A percentile compares a stretch with the other conserved stretches of the same genome.
Evolutionary conservation across 2,797 vertebrate genomes (phyloP).

Genomic region (Macrochelys suwanniensis): DNA sequence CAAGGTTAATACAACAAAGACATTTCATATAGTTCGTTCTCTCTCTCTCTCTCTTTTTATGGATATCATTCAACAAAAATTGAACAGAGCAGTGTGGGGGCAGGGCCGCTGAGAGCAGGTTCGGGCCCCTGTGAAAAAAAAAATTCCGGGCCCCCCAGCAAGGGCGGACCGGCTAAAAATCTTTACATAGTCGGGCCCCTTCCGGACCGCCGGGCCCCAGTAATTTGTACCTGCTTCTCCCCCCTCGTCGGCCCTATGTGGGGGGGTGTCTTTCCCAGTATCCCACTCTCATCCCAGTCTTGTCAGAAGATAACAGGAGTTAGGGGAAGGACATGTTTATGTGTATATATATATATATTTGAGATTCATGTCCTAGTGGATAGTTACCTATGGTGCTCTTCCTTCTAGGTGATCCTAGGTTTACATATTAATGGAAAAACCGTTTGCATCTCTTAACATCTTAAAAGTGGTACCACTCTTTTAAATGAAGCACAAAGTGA

Average conservation of each 20-base stretch:
- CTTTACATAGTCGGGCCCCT: too few relatives aligned
- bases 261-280: neutral
- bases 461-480: neutral
- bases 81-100: neutral
- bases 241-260: too few relatives aligned
- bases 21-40: neutral
- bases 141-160: too few relatives aligned
- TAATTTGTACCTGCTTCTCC: too few relatives aligned
- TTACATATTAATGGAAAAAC: constrained; percentile 6
- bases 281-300: neutral
- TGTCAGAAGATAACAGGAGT: rapidly evolving
- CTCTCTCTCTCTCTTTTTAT: neutral
- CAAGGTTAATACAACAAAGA: neutral
- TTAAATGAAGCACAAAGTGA: neutral
- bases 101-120: too few relatives aligned
- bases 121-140: too few relatives aligned
- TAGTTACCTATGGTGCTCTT: neutral
- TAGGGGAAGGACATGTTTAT: neutral
- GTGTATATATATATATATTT: neutral
- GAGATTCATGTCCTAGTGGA: neutral
- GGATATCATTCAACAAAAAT: neutral
- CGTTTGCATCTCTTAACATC: neutral
- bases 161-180: too few relatives aligned
- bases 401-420: constrained; percentile 6
- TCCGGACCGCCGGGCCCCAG: too few relatives aligned